Base-by-base conservation (phyloP, 2,113 vertebrate species). In the Hemibagrus wyckioides region DNA sequence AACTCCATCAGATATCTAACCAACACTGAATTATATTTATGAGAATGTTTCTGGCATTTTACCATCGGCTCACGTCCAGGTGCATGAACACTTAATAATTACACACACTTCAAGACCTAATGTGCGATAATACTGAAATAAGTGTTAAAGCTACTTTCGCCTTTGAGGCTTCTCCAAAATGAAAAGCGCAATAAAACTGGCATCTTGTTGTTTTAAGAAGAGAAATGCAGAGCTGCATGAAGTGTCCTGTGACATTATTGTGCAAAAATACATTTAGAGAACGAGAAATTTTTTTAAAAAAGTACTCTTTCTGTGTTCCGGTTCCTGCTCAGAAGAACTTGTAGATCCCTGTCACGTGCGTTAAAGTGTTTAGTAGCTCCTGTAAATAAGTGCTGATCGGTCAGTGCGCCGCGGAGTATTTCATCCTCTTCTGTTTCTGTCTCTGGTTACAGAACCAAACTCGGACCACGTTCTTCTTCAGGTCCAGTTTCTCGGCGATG, bases 341-440 rank as follows among this genome's bases (percentile, higher is more conserved):
- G 69, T 93, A 92, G 90, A 93, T 95, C 94, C 94, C 92, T 92
- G 89, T 91, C 92, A 91, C 94, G 91, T 93, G 91, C 90, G 92
- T 91, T 89, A 7, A 73, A 82, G 77, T 80, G 63, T 79, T 79
- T 8, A 8, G 17, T 30, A n/a, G 28, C 50, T 30, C 75, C 75
- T 50, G 71, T 13, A 14, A 25, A 5, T 21, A 1, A 36, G 67
- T 23, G 71, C 6, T 48, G 41, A 9, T 75, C 23, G n/a, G 67
- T 54, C 83, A 90, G 93, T 97, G 97, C 87, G 94, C 95, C 71
- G 98, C 98, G 2, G 97, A 99, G 91, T 99, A 99, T 92, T 99
- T 99, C 98, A 99, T 99, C 90, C 98, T 96, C 95, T 99, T 99
- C 95, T 99, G 98, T 95, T 99, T 99, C 96, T 99, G 98, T 89